Base-by-base conservation (phyloP, 2,113 vertebrate genomes). In the Felis chaus region DNA sequence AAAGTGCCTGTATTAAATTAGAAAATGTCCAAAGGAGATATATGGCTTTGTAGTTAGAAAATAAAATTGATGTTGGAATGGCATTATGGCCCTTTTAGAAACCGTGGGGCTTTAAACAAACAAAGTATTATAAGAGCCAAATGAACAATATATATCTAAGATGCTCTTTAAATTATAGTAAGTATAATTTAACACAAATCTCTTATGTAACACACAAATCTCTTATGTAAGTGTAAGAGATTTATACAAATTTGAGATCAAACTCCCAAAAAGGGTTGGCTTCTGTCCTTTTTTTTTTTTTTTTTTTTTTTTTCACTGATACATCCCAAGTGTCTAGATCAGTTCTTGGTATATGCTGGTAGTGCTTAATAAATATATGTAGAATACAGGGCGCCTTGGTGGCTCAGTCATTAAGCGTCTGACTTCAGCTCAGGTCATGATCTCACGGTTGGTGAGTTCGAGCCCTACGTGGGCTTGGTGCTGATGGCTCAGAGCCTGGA, bases 1-100 rank as follows among this genome's bases (percentile, higher is more conserved):
- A 97, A 97, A 96, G 19, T 95, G 94, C 33, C 63, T 95, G 2
- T 92, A 92, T 95, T 97, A 92, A 96, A 96, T 97, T 96, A 88
- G 41, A 90, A 97, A 94, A 94, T 88, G 53, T 97, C 69, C 36
- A 96, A 88, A 90, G 57, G 41, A 97, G n/a, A 96, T 88, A 79
- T 27, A 96, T 79, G 31, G 27, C 18, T 92, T 94, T 93, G 31
- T 63, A 78, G 19, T 97, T 97, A 87, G n/a, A 94, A 97, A 93
- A 45, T 55, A 97, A 94, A 97, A 84, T 41, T 92, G 41, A 76
- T 66, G 31, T 39, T 87, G 3, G 41, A 94, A 92, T 95, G 19
- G 6, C 6, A 89, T 65, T 33, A 93, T 80, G 31, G 9, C 7
- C 31, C 53, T 95, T 91, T 91, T 18, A 91, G 74, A 82, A 87